phyloP scores from a whole-genome alignment of 2,113 vertebrate genomes.

The Phalacrocorax carbo region DNA sequence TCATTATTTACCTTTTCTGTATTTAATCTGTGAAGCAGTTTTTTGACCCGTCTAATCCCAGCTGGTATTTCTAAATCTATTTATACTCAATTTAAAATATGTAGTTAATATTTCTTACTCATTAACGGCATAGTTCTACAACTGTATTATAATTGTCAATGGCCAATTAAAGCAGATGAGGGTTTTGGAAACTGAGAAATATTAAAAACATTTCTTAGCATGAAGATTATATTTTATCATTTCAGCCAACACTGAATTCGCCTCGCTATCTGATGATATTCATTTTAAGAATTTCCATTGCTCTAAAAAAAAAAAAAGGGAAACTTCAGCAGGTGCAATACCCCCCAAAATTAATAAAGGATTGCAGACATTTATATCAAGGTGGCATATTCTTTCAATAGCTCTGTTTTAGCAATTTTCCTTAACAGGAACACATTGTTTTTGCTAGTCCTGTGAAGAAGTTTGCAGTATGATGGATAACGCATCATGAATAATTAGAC shows the following conservation, averaged over 20 bases:
- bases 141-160: neutral
- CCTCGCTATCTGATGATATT: neutral
- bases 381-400: neutral
- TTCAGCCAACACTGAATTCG: neutral
- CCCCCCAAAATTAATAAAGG: neutral
- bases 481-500: conserved; percentile 65
- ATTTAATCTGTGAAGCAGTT: neutral
- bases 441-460: conserved; percentile 11
- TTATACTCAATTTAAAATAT: neutral
- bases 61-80: neutral
- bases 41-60: neutral
- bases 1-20: conserved; percentile 6
- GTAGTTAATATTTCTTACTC: conserved; percentile 7
- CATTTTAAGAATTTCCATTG: neutral
- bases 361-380: neutral
- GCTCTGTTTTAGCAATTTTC: neutral
- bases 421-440: neutral
- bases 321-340: neutral
- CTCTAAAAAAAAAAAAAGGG: neutral
- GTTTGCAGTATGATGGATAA: conserved; percentile 51
- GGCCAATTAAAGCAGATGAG: conserved; percentile 11
- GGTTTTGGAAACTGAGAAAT: conserved; percentile 1
- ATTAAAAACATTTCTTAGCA: neutral
- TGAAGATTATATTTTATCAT: neutral
- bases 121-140: neutral